Base-by-base conservation (phyloP, 1,140 invertebrate species). In the Leptopilina boulardi region DNA sequence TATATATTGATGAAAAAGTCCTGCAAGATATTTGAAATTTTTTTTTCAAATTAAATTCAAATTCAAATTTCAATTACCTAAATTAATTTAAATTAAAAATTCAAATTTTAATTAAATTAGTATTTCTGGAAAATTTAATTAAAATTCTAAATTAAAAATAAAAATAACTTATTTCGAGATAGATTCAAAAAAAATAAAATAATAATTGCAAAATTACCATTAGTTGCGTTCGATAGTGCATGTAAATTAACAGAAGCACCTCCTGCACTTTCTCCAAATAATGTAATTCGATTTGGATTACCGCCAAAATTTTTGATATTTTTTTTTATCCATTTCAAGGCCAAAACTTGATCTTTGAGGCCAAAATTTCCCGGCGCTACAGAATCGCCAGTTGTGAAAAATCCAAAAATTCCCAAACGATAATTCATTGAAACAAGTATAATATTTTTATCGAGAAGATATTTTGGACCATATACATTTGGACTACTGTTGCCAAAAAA, bases 371-470 rank as follows among this genome's bases (percentile, higher is more conserved):
- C 91, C 8, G 90, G 87, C 6, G 86, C 85, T 19, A 84, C 82
- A 54, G 73, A 75, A 74, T 91, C 89, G 13, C 81, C 86, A 2
- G 88, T 89, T 15, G 87, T 88, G 9, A 92, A 76, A 80, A 92
- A 92, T 9, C 90, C 89, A 88, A 42, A 11, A 51, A 70, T 66
- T 66, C 91, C 91, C 5, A 93, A 84, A 71, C 92, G 85, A 81
- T 93, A 93, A 82, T 93, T 93, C n/a, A 93, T 82, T 2, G 90
- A 91, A 21, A 93, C 89, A 2, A 93, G 87, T n/a, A 93, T 86
- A 6, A 92, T 82, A 38, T 91, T 89, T 38, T 87, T 78, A 26
- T 89, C 85, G 19, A 92, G 84, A 11, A 93, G 77, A 70, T 88
- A 89, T 56, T 91, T 87, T 8, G 87, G 82, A 13, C 80, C 80